Base-by-base conservation (phyloP, 2,797 vertebrate species). In the Diplodus puntazzo region DNA sequence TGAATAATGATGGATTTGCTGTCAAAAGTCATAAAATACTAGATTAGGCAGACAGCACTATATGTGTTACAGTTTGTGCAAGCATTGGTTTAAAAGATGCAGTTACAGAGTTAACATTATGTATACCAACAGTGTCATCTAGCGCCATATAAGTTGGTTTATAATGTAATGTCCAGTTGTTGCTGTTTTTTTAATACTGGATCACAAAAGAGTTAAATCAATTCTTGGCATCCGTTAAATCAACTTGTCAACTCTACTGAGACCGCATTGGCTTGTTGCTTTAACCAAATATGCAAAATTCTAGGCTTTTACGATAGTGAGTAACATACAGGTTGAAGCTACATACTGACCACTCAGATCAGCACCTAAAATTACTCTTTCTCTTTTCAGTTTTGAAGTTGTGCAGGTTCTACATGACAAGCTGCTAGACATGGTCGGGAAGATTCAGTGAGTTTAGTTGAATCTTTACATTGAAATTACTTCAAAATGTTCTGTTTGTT, bases 301-400 rank as follows among this genome's bases (percentile, higher is more conserved):
- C 14, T 14, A 30, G 8, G 25, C 11, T 8, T 23, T 46, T 48
- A 27, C 23, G 5, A 27, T 13, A 34, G 7, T 30, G 16, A 25
- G 9, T 17, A 61, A 14, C 27, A 46, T 34, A n/a, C n/a, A 53
- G 14, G 4, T 18, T 39, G 14, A 9, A 69, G 25, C 23, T 67
- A n/a, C 59, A 57, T 27, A 53, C 4, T 13, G 45, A 25, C 5
- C 25, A n/a, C 16, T 43, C 4, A 59, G 9, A 71, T 18, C 21
- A 54, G n/a, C 69, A 11, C 69, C 46, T 63, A n/a, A 77, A 73
- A 16, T 21, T 59, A 13, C 20, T 79, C 13, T 75, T 5, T 87
- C n/a, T 80, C 20, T 85, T n/a, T 76, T 75, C 71, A 97, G 97
- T 95, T 98, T 97, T 93, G 96, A 97, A 91, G 97, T 97, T 87